Conservation (phyloP, 2,797 vertebrate genomes). For the Periophthalmus magnuspinnatus region DNA sequence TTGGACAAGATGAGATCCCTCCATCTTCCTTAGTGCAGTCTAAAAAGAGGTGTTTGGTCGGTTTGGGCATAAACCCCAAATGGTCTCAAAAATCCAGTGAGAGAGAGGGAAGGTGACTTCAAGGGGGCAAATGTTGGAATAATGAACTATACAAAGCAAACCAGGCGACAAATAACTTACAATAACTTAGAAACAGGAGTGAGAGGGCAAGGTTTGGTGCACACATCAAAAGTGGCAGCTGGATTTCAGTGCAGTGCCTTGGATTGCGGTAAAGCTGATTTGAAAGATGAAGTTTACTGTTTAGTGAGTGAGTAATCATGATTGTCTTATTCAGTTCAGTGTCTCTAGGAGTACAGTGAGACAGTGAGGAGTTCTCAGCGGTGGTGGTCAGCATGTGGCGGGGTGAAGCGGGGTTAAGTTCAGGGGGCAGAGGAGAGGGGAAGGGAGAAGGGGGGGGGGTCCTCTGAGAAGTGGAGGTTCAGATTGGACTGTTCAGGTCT, state of each 20-base stretch:
- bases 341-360: conserved; percentile 81
- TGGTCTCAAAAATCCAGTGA: conserved; percentile 70
- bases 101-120: conserved; percentile 36
- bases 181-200: conserved; percentile 70
- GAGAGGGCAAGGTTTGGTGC: conserved; percentile 55
- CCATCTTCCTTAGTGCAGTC: conserved; percentile 74
- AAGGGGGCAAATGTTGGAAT: conserved; percentile 38
- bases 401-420: conserved; percentile 16
- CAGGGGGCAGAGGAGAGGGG: conserved; percentile 34
- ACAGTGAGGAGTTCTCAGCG: conserved; percentile 56
- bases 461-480: conserved; percentile 80
- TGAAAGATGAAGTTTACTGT: conserved; percentile 17
- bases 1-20: conserved; percentile 74
- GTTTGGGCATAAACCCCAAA: conserved; percentile 62
- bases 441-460: conserved; percentile 46
- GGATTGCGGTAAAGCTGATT: conserved; percentile 62
- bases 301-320: conserved; percentile 61
- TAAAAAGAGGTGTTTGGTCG: conserved; percentile 72
- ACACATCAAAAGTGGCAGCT: conserved; percentile 63
- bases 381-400: conserved; percentile 38
- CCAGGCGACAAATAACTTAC: conserved; percentile 79
- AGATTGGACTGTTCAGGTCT: conserved; percentile 77
- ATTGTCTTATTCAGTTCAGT: conserved; percentile 93
- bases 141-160: conserved; percentile 71
- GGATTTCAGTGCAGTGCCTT: conserved; percentile 78